These are phyloP conservation scores for Mimachlamys varia DNA, from an alignment of 2,888 invertebrate genomes.

Conservation along the genomic window DNA sequence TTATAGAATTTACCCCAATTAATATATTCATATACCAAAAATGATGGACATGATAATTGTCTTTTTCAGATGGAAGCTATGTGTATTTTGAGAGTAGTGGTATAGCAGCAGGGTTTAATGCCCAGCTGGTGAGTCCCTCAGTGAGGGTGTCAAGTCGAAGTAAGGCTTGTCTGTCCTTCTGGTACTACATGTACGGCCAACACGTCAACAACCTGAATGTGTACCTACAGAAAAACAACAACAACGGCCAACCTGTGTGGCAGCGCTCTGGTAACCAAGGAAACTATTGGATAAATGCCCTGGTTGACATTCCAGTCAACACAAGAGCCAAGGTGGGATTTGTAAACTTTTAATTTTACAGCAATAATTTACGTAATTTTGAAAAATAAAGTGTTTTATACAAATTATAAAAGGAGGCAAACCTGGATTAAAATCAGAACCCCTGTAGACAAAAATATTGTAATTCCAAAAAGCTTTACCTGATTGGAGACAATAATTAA, in stretches of 20 bases:
- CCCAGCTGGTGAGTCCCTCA: constrained; percentile 61
- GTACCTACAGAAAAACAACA: constrained; percentile 59
- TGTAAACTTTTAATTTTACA: neutral
- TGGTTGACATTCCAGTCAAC: constrained; percentile 54
- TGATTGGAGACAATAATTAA: too few species aligned
- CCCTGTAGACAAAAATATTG: too few species aligned
- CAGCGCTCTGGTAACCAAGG: constrained; percentile 62
- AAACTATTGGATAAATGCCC: constrained; percentile 64
- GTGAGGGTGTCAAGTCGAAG: constrained; percentile 48
- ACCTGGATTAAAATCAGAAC: too few species aligned
- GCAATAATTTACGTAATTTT: too few species aligned
- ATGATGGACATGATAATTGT: neutral
- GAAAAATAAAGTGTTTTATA: too few species aligned
- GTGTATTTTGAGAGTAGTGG: constrained; percentile 67
- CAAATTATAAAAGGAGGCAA: too few species aligned
- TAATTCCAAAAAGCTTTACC: too few species aligned
- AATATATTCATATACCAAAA: neutral
- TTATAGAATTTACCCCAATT: too few species aligned
- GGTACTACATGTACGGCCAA: constrained; percentile 77
- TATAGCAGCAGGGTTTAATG: constrained; percentile 56
- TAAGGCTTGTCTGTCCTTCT: constrained; percentile 68
- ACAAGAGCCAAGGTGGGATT: constrained; percentile 37
- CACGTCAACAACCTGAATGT: constrained; percentile 67
- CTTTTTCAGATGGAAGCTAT: constrained; percentile 64
- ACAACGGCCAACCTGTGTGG: constrained; percentile 61